Conservation (phyloP, 2,797 vertebrate genomes). For the Benthosema pterotum region DNA sequence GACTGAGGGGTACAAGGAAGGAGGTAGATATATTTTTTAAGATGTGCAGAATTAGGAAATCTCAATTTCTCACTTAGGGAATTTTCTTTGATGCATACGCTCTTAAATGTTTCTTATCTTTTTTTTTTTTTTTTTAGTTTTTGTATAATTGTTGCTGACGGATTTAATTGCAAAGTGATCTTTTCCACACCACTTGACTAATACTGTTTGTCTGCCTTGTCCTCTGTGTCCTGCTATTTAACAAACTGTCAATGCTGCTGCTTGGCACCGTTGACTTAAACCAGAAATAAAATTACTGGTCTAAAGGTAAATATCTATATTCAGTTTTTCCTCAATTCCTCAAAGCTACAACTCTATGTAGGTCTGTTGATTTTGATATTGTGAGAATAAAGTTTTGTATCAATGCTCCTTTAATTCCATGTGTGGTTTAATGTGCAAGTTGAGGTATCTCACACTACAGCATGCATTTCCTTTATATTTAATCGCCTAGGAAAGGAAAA, state of each 20-base stretch:
- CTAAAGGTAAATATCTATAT: conserved; percentile 42
- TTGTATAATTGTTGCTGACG: conserved; percentile 59
- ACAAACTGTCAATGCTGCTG: conserved; percentile 46
- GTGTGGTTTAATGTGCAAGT: conserved; percentile 12
- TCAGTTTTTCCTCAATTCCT: conserved; percentile 68
- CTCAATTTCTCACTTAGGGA: conserved; percentile 42
- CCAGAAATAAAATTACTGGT: conserved; percentile 40
- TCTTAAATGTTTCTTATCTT: conserved; percentile 13
- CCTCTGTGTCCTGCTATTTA: conserved; percentile 54
- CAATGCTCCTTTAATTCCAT: conserved; percentile 49
- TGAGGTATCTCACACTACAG: neutral
- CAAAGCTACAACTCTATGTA: conserved; percentile 71
- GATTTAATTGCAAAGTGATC: conserved; percentile 39
- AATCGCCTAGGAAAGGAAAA: no score
- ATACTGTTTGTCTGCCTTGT: conserved; percentile 43
- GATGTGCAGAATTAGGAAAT: conserved; percentile 52
- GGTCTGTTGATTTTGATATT: conserved; percentile 84
- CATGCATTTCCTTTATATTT: no score
- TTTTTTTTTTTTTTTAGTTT: conserved; percentile 50
- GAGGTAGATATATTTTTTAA: conserved; percentile 18
- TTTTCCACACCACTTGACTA: neutral
- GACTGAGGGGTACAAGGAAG: conserved; percentile 54
- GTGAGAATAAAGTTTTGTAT: conserved; percentile 88
- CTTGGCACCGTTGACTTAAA: conserved; percentile 36
- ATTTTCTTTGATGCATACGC: conserved; percentile 47